Evolutionary conservation across 2,888 invertebrate species (phyloP), one percentile per base, ranked within the genome.

Genomic region (Nymphalis c-album): DNA sequence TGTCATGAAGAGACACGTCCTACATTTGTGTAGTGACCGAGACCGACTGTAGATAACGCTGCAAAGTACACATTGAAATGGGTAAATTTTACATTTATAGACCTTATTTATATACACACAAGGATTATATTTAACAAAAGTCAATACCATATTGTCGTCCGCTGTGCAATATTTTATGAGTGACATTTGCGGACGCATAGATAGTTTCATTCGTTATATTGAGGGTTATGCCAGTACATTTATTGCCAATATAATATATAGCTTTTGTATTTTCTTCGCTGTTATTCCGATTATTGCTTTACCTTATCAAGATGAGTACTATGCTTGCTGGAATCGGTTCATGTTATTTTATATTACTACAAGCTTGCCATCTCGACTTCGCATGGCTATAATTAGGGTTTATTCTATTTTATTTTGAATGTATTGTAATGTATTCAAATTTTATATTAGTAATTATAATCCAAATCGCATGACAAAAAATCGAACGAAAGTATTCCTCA

Each of bases 11-110:
- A 71, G 73, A 65, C 63, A 72, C 68, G 74, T 70, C 67, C 75
- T 70, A 76, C 73, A 74, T 77, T 76, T 72, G 73, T 74, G 67
- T 74, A 71, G 65, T 75, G 75, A 75, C 76, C 73, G 74, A 73
- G 69, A 71, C 74, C 64, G 58, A 71, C 65, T 59, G 61, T 62
- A 63, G 64, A 70, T 70, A 70, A 68, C 60, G 67, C 47, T 65
- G 58, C 47, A 53, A 61, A 60, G 55, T 47, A 45, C 55, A 58
- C 45, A 40, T 31, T 31, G 47, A 46, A 45, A 31, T 35, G n/a
- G 31, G 8, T 16, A 6, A 67, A 51, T 7, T 53, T 31, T 18
- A 48, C 48, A 18, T 46, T 47, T 62, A 22, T 40, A 20, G 13
- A 45, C 47, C 59, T 53, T 67, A 67, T 63, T 26, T 10, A 13